phyloP scores from a whole-genome alignment of 2,113 vertebrate genomes.

The Cebidichthys violaceus region DNA sequence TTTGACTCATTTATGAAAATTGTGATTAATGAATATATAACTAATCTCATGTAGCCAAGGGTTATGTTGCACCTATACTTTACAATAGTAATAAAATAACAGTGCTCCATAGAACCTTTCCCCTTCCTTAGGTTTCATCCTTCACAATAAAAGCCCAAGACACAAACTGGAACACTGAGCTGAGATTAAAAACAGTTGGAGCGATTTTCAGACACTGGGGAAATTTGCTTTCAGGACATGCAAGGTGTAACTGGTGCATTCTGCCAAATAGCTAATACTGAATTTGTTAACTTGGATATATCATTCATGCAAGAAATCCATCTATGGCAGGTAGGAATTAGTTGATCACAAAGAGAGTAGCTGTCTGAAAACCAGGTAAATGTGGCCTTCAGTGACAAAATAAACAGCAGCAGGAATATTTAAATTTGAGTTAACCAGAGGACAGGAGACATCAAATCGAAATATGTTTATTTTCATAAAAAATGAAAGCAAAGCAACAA shows the following conservation, averaged over 20 bases:
- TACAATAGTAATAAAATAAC: too few species aligned
- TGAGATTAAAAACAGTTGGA: not conserved
- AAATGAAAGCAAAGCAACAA: conserved; percentile 59
- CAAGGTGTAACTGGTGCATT: not conserved
- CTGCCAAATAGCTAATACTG: not conserved
- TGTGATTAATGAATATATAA: too few species aligned
- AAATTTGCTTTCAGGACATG: not conserved
- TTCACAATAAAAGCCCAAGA: too few species aligned
- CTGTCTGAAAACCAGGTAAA: not conserved
- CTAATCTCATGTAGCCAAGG: too few species aligned
- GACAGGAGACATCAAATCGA: conserved; percentile 25
- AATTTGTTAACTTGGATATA: not conserved
- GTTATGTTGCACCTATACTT: too few species aligned
- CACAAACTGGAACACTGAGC: not conserved
- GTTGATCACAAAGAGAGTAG: not conserved
- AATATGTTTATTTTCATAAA: conserved; percentile 71
- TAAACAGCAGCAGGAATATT: not conserved
- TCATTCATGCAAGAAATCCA: not conserved
- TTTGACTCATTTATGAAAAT: too few species aligned
- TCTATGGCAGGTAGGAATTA: not conserved
- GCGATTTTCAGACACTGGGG: not conserved
- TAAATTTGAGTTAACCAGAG: not conserved
- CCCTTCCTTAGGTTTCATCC: too few species aligned
- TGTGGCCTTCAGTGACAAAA: not conserved
- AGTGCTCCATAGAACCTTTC: too few species aligned